Evolutionary conservation across 2,888 invertebrate species (phyloP).

Genomic region (Polymixis lichenea): DNA sequence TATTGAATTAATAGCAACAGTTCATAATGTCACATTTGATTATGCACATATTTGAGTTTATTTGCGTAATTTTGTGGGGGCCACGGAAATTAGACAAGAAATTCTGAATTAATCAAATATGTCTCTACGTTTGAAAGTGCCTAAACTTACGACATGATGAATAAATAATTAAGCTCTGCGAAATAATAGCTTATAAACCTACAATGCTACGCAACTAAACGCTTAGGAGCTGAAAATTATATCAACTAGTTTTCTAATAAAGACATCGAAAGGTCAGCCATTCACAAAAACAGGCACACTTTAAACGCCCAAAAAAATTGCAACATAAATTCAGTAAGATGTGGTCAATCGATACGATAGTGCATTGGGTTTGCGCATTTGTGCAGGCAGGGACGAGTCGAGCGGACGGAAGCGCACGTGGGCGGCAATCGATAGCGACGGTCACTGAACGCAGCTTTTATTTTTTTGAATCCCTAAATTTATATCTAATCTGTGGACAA

Average conservation of each 20-base stretch:
- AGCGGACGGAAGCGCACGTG: slow-evolving; percentile 76
- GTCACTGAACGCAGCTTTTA: slow-evolving; percentile 75
- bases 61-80: slow-evolving; percentile 39
- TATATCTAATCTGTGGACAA: slow-evolving; percentile 35
- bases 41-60: slow-evolving; percentile 62
- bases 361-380: slow-evolving; percentile 41
- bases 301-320: neutral
- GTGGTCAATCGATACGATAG: slow-evolving; percentile 17
- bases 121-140: neutral
- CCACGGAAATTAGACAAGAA: slow-evolving; percentile 19
- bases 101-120: neutral
- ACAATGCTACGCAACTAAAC: neutral
- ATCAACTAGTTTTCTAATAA: neutral
- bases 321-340: slow-evolving; percentile 9
- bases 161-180: neutral
- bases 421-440: slow-evolving; percentile 71
- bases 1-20: slow-evolving; percentile 60
- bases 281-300: neutral
- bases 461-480: slow-evolving; percentile 50
- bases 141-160: neutral
- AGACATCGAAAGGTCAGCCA: neutral
- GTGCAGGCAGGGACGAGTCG: slow-evolving; percentile 26
- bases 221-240: neutral
- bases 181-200: neutral
- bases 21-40: slow-evolving; percentile 60